A percentile compares a stretch with the other conserved stretches of the same genome.
phyloP scores from a whole-genome alignment of 2,797 vertebrate genomes.

The Thaleichthys pacificus region DNA sequence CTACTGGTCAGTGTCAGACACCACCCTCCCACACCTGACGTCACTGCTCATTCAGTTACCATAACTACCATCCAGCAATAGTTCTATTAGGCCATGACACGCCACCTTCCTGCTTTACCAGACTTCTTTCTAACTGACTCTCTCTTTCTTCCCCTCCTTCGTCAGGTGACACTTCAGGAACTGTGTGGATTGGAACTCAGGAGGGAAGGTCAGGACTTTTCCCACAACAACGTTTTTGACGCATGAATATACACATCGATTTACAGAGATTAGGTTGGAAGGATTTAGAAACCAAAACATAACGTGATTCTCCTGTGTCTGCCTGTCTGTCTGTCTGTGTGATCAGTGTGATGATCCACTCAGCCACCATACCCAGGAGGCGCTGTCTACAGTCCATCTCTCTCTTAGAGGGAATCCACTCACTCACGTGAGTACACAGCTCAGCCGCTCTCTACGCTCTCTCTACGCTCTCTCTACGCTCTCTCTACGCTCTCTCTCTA shows the following conservation, averaged over 20 bases:
- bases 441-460: background rate
- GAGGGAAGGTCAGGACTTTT: constrained; percentile 80
- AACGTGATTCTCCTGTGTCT: background rate
- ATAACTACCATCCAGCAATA: background rate
- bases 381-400: constrained; percentile 73
- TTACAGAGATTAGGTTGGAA: background rate
- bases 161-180: constrained; percentile 71
- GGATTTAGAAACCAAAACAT: background rate
- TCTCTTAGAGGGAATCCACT: constrained; percentile 80
- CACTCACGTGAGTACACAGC: constrained; percentile 74
- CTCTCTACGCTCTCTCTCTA: background rate
- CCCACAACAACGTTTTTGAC: background rate
- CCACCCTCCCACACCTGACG: background rate
- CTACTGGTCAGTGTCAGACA: constrained; percentile 70
- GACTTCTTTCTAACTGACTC: constrained; percentile 11
- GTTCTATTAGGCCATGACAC: constrained; percentile 1
- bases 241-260: background rate
- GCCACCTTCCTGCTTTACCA: background rate
- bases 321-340: background rate
- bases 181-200: constrained; percentile 87
- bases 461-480: background rate
- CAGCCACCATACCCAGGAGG: constrained; percentile 66
- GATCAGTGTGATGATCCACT: constrained; percentile 76
- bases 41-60: background rate
- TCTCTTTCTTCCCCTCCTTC: constrained; percentile 39